Percentiles rank a stretch among this genome's conserved stretches.
phyloP scores from a whole-genome alignment of 2,888 invertebrate genomes.

The Acleris laterana region DNA sequence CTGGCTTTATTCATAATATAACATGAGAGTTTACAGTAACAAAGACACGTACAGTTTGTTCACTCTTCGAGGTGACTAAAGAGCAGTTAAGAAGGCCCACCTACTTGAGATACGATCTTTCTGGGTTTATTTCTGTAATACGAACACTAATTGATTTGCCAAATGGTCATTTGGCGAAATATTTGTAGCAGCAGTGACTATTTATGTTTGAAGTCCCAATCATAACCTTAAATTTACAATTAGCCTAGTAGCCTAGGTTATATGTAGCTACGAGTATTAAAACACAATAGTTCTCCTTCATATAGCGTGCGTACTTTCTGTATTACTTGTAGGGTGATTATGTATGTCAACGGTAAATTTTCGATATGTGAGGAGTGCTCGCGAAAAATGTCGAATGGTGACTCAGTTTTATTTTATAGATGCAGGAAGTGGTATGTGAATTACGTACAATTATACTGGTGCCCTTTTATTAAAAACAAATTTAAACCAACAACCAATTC shows the following conservation, averaged over 20 bases:
- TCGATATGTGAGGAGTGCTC: not conserved
- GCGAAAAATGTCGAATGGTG: conserved; percentile 9
- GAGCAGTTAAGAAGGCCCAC: not conserved
- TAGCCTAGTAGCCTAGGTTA: too few species aligned
- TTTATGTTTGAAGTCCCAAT: too few species aligned
- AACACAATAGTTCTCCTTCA: too few species aligned
- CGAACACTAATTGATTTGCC: too few species aligned
- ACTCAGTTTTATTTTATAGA: conserved; percentile 26
- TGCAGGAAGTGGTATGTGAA: conserved; percentile 34
- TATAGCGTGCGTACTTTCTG: too few species aligned
- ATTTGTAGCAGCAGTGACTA: too few species aligned
- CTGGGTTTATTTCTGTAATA: too few species aligned
- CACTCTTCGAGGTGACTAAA: not conserved
- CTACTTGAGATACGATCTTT: not conserved
- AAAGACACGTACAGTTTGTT: conserved; percentile 20
- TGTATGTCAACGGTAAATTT: too few species aligned
- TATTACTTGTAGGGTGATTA: too few species aligned
- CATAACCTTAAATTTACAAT: too few species aligned
- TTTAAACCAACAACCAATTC: conserved; percentile 18
- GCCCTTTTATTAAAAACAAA: conserved; percentile 32
- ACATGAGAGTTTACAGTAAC: conserved; percentile 25
- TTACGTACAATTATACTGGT: conserved; percentile 32
- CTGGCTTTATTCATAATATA: conserved; percentile 17
- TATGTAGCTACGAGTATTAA: too few species aligned
- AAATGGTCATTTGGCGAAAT: too few species aligned